These are phyloP conservation scores for Saccostrea glomerata DNA, from an alignment of 1,140 invertebrate genomes.

Conservation along the genomic window DNA sequence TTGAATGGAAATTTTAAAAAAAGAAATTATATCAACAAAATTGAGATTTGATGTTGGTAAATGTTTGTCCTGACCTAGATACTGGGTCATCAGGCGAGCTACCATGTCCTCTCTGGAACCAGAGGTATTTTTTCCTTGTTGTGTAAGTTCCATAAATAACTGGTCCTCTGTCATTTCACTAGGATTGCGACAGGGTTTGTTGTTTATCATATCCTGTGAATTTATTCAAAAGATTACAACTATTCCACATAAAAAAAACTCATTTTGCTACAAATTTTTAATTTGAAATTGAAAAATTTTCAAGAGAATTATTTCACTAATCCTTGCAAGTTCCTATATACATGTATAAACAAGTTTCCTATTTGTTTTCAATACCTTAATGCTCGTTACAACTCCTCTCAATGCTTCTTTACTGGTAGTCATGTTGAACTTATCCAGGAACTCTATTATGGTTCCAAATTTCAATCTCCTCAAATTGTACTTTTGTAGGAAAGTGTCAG, in stretches of 20 bases:
- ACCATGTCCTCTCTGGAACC: slow-evolving; percentile 57
- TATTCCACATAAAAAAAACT: not conserved
- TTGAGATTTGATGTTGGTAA: too few species aligned
- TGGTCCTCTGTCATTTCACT: slow-evolving; percentile 63
- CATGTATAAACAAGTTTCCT: not conserved
- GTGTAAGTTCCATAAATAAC: slow-evolving; percentile 52
- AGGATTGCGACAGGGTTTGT: slow-evolving; percentile 64
- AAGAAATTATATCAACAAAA: too few species aligned
- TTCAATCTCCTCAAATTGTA: slow-evolving; percentile 57
- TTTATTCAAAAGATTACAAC: too few species aligned
- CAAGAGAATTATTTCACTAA: not conserved
- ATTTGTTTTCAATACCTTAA: slow-evolving; percentile 54
- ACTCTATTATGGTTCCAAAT: slow-evolving; percentile 56
- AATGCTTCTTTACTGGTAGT: slow-evolving; percentile 54
- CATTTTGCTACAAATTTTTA: not conserved
- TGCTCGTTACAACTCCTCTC: slow-evolving; percentile 53
- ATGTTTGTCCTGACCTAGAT: slow-evolving; percentile 43
- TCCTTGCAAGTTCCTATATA: not conserved
- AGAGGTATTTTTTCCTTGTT: slow-evolving; percentile 45
- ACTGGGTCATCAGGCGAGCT: slow-evolving; percentile 39
- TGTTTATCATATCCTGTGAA: slow-evolving; percentile 59
- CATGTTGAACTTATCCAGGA: slow-evolving; percentile 54
- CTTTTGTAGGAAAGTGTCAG: slow-evolving; percentile 56
- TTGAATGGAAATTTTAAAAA: too few species aligned
- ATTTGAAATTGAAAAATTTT: not conserved